These are phyloP conservation scores for Pasiphila rectangulata DNA, from an alignment of 2,888 invertebrate species.

Conservation along the genomic window DNA sequence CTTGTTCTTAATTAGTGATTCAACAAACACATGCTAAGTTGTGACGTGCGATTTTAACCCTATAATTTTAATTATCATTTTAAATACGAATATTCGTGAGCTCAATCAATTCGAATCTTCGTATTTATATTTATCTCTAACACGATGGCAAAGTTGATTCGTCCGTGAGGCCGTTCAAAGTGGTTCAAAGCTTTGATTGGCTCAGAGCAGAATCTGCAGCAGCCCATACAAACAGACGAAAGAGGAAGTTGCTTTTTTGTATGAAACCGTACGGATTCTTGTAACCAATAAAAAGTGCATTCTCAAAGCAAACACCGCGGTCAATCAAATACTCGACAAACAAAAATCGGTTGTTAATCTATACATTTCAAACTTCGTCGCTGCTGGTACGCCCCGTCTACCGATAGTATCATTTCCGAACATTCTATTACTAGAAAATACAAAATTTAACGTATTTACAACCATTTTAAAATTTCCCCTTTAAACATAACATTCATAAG, in stretches of 20 bases:
- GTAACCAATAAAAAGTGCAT: conserved; percentile 25
- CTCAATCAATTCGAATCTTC: conserved; percentile 63
- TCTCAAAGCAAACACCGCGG: conserved; percentile 41
- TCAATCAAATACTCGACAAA: conserved; percentile 37
- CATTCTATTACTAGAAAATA: conserved; percentile 79
- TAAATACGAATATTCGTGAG: conserved; percentile 74
- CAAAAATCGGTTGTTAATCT: conserved; percentile 56
- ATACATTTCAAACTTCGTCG: conserved; percentile 46
- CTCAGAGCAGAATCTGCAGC: conserved; percentile 63
- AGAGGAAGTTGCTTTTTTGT: conserved; percentile 78
- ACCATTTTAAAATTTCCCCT: conserved; percentile 65
- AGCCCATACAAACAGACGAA: conserved; percentile 72
- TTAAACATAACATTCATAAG: conserved; percentile 77
- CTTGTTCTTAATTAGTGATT: conserved; percentile 56
- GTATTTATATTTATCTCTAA: conserved; percentile 58
- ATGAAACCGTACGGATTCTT: conserved; percentile 71
- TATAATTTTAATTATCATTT: conserved; percentile 56
- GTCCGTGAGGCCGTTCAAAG: conserved; percentile 31
- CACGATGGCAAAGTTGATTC: conserved; percentile 55
- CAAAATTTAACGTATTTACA: conserved; percentile 82
- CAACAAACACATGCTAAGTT: conserved; percentile 76
- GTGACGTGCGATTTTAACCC: conserved; percentile 74
- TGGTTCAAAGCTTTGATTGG: conserved; percentile 33
- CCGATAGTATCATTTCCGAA: conserved; percentile 67
- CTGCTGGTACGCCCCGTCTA: conserved; percentile 58